These are phyloP conservation scores for Pandemis cinnamomeana DNA, from an alignment of 2,888 invertebrate species.

Conservation along the genomic window DNA sequence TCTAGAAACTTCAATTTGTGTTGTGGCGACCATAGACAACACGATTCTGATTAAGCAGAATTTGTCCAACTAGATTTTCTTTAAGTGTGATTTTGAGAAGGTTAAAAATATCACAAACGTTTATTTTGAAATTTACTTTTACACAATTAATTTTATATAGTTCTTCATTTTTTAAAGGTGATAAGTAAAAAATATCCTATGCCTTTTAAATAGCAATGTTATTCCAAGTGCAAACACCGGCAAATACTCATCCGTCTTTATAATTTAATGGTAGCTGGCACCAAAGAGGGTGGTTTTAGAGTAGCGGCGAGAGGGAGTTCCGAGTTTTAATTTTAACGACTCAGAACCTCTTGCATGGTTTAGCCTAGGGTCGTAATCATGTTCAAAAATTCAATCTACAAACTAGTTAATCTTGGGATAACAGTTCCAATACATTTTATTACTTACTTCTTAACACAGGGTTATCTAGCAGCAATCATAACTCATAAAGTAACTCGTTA, in stretches of 20 bases:
- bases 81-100: background rate
- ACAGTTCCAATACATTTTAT: background rate
- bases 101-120: background rate
- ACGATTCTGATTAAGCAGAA: background rate
- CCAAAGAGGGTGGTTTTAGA: too few relatives aligned
- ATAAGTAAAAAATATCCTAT: background rate
- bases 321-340: too few relatives aligned
- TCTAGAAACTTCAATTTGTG: constrained; percentile 68
- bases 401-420: too few relatives aligned
- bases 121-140: background rate
- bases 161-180: background rate
- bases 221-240: background rate
- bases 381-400: too few relatives aligned
- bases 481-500: too few relatives aligned
- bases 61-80: background rate
- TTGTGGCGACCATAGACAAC: constrained; percentile 68
- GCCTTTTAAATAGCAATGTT: background rate
- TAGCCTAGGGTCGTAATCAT: too few relatives aligned
- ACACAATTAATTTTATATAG: background rate
- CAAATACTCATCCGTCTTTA: background rate
- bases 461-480: too few relatives aligned
- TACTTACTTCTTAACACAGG: background rate
- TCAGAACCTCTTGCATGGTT: too few relatives aligned
- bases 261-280: background rate
- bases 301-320: too few relatives aligned